Evolutionary conservation across 2,113 vertebrate species (phyloP), one percentile per base, ranked within the genome.

Genomic region (Dissostichus mawsoni): DNA sequence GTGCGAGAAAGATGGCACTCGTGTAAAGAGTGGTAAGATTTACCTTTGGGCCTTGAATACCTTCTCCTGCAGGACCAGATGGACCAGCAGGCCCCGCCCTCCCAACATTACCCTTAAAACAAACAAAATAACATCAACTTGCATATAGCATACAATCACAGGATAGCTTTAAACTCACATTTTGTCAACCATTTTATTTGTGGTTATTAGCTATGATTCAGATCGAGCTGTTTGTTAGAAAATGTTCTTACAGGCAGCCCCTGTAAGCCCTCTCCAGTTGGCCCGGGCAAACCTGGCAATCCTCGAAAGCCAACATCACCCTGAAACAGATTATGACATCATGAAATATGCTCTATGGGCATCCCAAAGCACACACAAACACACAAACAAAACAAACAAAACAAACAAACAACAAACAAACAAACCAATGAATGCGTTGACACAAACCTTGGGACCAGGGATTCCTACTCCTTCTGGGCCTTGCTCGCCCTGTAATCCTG

Each of bases 41-140:
- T 95, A 97, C 97, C 96, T 97, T 98, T 82, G 91, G 89, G 57
- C 97, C 97, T 93, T 97, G 97, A 91, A 96, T 92, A 71, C 96
- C 96, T 89, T 96, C 96, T 67, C 97, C 97, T 62, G 90, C 92
- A 79, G 95, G 95, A 78, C 97, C 97, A 67, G 67, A 29, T 81
- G 95, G 92, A n/a, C 97, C 97, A 67, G 93, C 85, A 47, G 90
- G 89, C 48, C 97, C 97, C 88, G 92, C 82, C 12, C 95, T 94
- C 68, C 97, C 97, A 62, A 67, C 41, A 86, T 92, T 91, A 76
- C 97, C 97, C 97, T 97, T 88, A 66, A 88, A 89, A 82, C 8
- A 92, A 89, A 33, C 41, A 48, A 36, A 13, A 20, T 18, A 64
- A n/a, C 55, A 18, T 16, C 11, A 58, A 51, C 18, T 7, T 63